Base-by-base conservation (phyloP, 2,888 invertebrate species). In the Lysandra coridon region DNA sequence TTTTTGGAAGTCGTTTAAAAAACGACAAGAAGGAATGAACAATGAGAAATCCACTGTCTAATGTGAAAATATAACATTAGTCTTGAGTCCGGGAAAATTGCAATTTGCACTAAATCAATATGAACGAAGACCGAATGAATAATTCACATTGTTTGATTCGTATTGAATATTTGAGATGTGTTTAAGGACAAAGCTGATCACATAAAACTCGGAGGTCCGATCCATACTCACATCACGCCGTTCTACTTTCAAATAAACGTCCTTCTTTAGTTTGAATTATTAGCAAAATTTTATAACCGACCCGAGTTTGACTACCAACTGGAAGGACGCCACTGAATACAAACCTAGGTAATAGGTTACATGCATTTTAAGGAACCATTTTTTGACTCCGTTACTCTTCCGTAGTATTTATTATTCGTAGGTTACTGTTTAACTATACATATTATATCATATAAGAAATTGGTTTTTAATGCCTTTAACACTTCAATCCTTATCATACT, bases 111-210 rank as follows among this genome's bases (percentile, higher is more conserved):
- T 23, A 62, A 64, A 64, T 64, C 30, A 12, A 64, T 64, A 30
- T n/a, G 12, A 69, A 69, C 30, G 14, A 30, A 69, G 69, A 69
- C 62, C 12, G 69, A 33, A 69, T 69, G 69, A 69, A 69, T 69
- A 69, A 33, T 69, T 69, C 69, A 69, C 69, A 33, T 69, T 33
- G 30, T 69, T 30, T 33, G 69, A 69, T 69, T 69, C 33, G 69
- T 49, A 74, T 74, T 74, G 74, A 74, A 74, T 74, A 74, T 44
- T 23, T 74, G 74, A 44, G 44, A 74, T 49, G 30, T 76, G 75
- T 76, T 76, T 74, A 30, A 76, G 75, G 53, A 53, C 53, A 30
- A 76, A 76, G 23, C 53, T 53, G 30, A 76, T 33, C 23, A 49
- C 75, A 76, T 30, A 53, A 76, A 49, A 74, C 40, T 30, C 33